Conservation (phyloP, 2,888 invertebrate genomes). For the Nesidiocoris tenuis region DNA sequence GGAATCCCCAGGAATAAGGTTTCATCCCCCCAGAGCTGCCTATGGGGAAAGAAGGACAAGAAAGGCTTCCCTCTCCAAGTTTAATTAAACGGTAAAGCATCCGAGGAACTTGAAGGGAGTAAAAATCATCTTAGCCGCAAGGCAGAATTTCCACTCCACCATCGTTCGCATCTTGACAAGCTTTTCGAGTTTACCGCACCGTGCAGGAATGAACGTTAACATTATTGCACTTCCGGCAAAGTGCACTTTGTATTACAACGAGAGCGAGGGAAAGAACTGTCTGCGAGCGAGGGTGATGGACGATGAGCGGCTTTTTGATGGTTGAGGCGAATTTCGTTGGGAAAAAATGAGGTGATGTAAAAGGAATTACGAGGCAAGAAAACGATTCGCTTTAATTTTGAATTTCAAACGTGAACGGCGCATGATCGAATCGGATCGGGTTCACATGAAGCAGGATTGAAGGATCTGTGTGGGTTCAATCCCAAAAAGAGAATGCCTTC, state of each 20-base stretch:
- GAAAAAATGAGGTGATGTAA: no score
- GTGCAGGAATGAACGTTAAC: background rate
- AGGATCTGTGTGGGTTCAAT: no score
- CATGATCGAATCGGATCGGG: no score
- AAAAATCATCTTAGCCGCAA: background rate
- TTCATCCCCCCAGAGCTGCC: background rate
- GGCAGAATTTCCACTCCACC: background rate
- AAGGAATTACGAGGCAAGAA: no score
- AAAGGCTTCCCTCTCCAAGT: background rate
- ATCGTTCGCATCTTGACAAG: background rate
- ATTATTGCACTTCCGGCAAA: background rate
- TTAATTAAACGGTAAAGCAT: background rate
- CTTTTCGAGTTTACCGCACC: background rate
- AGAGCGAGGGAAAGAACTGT: background rate
- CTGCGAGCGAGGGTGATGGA: background rate
- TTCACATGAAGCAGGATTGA: no score
- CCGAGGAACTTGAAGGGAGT: background rate
- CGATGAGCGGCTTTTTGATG: background rate
- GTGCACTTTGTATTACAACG: background rate
- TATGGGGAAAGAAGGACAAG: background rate
- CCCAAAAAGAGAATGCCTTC: no score
- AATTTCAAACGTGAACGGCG: no score
- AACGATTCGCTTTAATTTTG: no score
- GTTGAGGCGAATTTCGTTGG: no score
- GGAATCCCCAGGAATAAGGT: background rate